phyloP scores from a whole-genome alignment of 2,113 vertebrate species.

The Psittacula cyanocephala region DNA sequence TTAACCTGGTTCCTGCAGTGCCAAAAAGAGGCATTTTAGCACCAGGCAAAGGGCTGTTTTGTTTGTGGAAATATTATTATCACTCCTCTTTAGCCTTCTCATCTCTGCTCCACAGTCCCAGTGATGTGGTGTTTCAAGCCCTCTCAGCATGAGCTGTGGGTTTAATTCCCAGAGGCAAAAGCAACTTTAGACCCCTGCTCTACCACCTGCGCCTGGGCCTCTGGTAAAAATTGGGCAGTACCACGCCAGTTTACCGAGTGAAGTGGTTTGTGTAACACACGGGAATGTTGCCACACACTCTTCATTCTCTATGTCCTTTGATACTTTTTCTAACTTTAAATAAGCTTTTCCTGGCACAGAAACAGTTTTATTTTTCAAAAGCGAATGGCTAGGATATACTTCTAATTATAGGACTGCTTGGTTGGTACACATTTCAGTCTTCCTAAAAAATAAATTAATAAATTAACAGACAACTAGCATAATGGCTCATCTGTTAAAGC shows the following conservation, averaged over 20 bases:
- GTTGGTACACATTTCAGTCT: neutral
- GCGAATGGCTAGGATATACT: neutral
- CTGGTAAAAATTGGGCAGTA: neutral
- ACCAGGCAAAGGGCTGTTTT: neutral
- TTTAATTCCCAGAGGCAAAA: neutral
- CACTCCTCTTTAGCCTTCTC: neutral
- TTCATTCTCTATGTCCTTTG: neutral
- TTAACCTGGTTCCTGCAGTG: neutral
- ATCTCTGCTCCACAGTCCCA: neutral
- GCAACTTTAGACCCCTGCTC: neutral
- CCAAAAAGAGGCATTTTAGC: neutral
- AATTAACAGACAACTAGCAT: neutral
- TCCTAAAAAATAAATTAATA: constrained; percentile 1
- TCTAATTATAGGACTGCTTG: neutral
- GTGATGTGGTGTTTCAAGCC: neutral
- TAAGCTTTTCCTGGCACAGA: neutral
- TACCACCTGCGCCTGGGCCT: neutral
- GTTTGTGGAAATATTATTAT: neutral
- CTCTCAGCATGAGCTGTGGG: neutral
- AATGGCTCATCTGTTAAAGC: neutral
- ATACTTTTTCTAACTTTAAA: neutral
- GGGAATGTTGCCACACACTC: neutral
- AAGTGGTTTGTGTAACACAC: neutral
- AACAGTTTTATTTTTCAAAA: neutral
- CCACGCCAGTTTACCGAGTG: neutral